A percentile compares a stretch with the other conserved stretches of the same genome.
Evolutionary conservation across 2,113 vertebrate species (phyloP).

Genomic region (Thymallus thymallus): DNA sequence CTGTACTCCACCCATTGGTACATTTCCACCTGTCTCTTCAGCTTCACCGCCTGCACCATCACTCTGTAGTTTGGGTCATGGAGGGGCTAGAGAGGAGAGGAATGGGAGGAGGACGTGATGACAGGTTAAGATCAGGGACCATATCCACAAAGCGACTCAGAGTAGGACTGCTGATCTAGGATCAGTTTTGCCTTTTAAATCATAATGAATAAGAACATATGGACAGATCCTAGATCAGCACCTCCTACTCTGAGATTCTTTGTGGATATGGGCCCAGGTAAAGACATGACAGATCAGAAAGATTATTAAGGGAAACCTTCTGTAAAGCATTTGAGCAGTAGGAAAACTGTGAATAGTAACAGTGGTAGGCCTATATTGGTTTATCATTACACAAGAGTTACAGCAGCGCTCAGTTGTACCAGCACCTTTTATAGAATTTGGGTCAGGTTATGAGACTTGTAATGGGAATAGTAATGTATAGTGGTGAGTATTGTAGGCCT

Average conservation of each 20-base stretch:
- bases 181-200: too few relatives aligned
- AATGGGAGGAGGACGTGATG: not conserved
- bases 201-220: too few relatives aligned
- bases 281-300: too few relatives aligned
- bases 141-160: too few relatives aligned
- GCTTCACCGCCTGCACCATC: conserved; percentile 85
- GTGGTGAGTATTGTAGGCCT: not conserved
- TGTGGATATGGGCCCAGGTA: too few relatives aligned
- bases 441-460: not conserved
- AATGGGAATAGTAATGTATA: not conserved
- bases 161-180: too few relatives aligned
- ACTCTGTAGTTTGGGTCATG: conserved; percentile 93
- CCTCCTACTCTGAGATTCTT: too few relatives aligned
- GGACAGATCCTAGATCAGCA: too few relatives aligned
- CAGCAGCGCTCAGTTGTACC: too few relatives aligned
- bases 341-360: not conserved
- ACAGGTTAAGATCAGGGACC: not conserved
- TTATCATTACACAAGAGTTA: too few relatives aligned
- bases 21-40: conserved; percentile 93
- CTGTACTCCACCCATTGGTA: conserved; percentile 95
- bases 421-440: too few relatives aligned
- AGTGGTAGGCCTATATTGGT: not conserved
- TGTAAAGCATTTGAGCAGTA: not conserved
- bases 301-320: not conserved
- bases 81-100: conserved; percentile 75